Percentiles rank a stretch among this genome's conserved stretches.
phyloP scores from a whole-genome alignment of 1,140 invertebrate species.

The Sarcophaga peregrina region DNA sequence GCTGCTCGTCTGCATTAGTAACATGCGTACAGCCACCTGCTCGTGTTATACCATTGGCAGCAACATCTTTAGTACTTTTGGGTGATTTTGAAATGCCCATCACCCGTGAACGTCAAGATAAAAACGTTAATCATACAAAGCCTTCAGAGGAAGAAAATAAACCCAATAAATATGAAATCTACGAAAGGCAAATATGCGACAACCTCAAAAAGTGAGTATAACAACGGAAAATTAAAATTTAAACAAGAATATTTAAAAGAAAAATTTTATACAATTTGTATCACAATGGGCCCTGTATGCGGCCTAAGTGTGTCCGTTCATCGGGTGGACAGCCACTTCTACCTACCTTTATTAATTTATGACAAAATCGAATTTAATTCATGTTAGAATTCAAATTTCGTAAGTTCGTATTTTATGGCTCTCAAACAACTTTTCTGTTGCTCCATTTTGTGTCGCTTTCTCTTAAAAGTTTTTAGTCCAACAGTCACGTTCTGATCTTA shows the following conservation, averaged over 20 bases:
- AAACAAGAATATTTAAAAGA: neutral
- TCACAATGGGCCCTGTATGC: too few species aligned
- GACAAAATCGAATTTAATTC: neutral
- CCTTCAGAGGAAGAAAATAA: neutral
- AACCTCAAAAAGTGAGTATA: neutral
- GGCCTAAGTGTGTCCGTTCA: too few species aligned
- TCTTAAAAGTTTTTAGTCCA: too few species aligned
- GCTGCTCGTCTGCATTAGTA: neutral
- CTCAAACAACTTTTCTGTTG: too few species aligned
- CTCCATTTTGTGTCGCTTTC: too few species aligned
- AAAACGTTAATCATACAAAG: constrained; percentile 5
- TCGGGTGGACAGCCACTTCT: neutral
- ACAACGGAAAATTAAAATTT: neutral
- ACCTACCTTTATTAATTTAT: neutral
- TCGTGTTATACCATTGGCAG: constrained; percentile 49
- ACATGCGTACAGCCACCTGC: constrained; percentile 26
- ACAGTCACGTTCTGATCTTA: too few species aligned
- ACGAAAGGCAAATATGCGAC: neutral
- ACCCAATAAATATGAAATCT: neutral
- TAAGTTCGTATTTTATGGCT: too few species aligned
- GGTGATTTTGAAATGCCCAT: constrained; percentile 53
- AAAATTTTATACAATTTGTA: neutral
- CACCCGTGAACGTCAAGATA: constrained; percentile 42
- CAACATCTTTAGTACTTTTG: constrained; percentile 51
- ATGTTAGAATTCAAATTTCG: too few species aligned